A percentile compares a stretch with the other conserved stretches of the same genome.
phyloP scores from a whole-genome alignment of 2,797 vertebrate species.

The Trachurus trachurus region DNA sequence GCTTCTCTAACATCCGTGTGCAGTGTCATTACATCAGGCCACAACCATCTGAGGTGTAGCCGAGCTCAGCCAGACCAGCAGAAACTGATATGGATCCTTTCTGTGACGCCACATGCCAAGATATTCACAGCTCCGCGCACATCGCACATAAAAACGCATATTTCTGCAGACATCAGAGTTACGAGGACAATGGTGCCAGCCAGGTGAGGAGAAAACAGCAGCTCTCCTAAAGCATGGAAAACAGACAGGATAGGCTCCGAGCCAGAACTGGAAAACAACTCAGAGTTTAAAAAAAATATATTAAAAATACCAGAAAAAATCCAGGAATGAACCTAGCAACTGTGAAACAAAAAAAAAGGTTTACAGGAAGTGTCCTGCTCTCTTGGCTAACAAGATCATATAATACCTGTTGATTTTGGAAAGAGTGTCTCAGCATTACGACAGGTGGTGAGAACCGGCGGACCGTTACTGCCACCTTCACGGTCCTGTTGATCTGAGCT shows the following conservation, averaged over 20 bases:
- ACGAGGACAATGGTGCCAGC: conserved; percentile 32
- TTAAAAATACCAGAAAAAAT: conserved; percentile 29
- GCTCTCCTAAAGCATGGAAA: conserved; percentile 15
- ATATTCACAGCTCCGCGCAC: conserved; percentile 17
- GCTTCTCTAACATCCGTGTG: conserved; percentile 36
- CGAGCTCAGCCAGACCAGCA: conserved; percentile 35
- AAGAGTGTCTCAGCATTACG: conserved; percentile 33
- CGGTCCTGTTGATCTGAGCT: conserved; percentile 24
- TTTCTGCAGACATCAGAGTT: conserved; percentile 36
- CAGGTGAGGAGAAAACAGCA: conserved; percentile 35
- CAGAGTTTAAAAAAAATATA: background rate
- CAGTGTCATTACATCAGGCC: conserved; percentile 30
- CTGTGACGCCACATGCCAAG: conserved; percentile 4
- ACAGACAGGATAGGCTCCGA: conserved; percentile 36
- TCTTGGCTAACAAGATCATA: conserved; percentile 23
- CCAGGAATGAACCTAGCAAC: background rate
- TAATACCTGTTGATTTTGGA: conserved; percentile 62
- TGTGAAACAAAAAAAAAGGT: background rate
- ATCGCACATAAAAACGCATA: conserved; percentile 12
- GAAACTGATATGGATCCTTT: conserved; percentile 41
- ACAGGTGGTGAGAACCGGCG: conserved; percentile 54
- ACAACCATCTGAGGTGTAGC: conserved; percentile 28
- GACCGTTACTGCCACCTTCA: conserved; percentile 40
- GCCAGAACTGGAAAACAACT: conserved; percentile 37
- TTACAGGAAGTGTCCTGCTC: conserved; percentile 16